Conservation (phyloP, 2,113 vertebrate genomes). For the Cynopterus brachyotis region DNA sequence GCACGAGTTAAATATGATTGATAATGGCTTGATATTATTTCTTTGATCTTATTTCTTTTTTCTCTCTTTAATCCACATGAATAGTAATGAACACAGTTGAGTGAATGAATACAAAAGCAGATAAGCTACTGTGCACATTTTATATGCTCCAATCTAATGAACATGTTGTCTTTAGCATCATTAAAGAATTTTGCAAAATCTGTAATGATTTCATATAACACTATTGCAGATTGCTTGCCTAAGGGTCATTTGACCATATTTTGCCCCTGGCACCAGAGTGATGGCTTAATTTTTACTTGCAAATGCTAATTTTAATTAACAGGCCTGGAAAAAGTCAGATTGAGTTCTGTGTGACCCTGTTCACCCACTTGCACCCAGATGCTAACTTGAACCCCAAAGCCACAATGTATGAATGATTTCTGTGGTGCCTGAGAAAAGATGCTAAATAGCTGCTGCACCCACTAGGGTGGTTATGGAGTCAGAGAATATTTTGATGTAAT, state of each 20-base stretch:
- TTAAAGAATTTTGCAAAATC: conserved; percentile 69
- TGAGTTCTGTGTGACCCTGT: conserved; percentile 34
- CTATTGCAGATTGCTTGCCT: conserved; percentile 1
- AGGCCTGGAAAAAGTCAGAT: conserved; percentile 19
- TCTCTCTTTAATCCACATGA: conserved; percentile 69
- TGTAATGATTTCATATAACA: conserved; percentile 57
- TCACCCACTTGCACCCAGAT: neutral
- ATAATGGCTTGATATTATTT: conserved; percentile 68
- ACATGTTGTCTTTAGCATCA: conserved; percentile 63
- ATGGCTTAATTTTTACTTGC: conserved; percentile 59
- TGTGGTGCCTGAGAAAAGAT: neutral
- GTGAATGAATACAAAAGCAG: conserved; percentile 54
- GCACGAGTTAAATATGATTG: conserved; percentile 71
- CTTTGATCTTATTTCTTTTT: conserved; percentile 68
- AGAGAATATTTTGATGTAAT: conserved; percentile 36
- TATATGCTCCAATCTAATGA: conserved; percentile 58
- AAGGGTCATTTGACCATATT: conserved; percentile 64
- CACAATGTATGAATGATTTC: neutral
- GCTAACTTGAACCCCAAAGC: neutral
- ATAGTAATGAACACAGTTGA: conserved; percentile 72
- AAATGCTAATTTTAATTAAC: conserved; percentile 67
- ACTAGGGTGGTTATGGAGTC: neutral
- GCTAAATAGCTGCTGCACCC: neutral
- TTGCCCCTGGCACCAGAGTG: conserved; percentile 17
- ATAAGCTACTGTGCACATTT: conserved; percentile 34